These are phyloP conservation scores for Agrotis ipsilon DNA, from an alignment of 2,888 invertebrate species.

Conservation along the genomic window DNA sequence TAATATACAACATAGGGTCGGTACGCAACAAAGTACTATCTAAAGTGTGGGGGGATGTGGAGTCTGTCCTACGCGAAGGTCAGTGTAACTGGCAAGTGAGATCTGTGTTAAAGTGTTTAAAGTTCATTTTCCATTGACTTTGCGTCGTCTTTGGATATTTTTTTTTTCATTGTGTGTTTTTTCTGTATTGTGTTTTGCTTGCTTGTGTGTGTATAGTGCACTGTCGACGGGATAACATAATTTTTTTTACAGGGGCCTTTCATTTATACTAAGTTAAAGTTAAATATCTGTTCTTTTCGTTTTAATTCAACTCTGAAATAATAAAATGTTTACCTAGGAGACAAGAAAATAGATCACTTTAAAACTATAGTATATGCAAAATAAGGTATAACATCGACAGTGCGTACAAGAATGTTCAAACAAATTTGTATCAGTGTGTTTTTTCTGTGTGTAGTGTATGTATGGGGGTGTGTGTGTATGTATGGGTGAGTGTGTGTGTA, in stretches of 20 bases:
- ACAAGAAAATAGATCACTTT: background rate
- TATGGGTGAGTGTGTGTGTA: constrained; percentile 58
- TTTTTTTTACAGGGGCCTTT: background rate
- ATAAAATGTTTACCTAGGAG: background rate
- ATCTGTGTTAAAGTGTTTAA: constrained; percentile 71
- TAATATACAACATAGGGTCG: constrained; percentile 56
- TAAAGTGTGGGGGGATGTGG: constrained; percentile 78
- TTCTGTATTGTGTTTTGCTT: constrained; percentile 49
- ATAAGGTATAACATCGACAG: constrained; percentile 66
- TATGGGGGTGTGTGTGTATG: constrained; percentile 55
- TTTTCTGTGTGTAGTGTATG: constrained; percentile 49
- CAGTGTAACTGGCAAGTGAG: constrained; percentile 80
- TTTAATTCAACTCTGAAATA: background rate
- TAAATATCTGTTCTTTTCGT: background rate
- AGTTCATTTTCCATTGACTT: constrained; percentile 53
- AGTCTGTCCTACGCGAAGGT: constrained; percentile 77
- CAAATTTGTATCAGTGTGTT: constrained; percentile 72
- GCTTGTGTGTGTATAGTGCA: constrained; percentile 43
- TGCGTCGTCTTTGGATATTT: constrained; percentile 46
- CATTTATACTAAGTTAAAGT: background rate
- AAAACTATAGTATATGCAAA: background rate
- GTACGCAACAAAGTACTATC: constrained; percentile 69
- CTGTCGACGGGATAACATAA: constrained; percentile 42
- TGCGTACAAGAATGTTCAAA: constrained; percentile 69
- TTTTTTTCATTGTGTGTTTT: constrained; percentile 37